Evolutionary conservation across 2,113 vertebrate genomes (phyloP).

Genomic region (Rhea pennata): DNA sequence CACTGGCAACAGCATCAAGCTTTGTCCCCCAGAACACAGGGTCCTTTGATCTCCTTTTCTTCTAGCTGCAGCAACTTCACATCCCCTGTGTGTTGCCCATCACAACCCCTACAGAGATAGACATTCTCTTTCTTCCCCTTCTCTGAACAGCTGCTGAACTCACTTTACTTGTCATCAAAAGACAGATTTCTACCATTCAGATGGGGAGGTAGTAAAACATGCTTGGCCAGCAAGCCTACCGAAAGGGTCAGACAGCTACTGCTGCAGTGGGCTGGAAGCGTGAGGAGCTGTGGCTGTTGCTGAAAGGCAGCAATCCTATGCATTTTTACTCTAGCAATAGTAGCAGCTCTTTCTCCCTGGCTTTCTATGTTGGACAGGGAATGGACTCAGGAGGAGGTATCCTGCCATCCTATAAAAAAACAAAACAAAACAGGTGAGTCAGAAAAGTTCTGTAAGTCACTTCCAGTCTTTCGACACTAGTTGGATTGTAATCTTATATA

Average conservation of each 20-base stretch:
- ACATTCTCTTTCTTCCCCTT: neutral
- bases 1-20: neutral
- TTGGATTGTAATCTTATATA: neutral
- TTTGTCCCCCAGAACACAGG: neutral
- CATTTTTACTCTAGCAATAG: neutral
- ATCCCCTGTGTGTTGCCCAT: neutral
- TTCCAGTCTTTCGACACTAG: neutral
- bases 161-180: neutral
- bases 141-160: neutral
- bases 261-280: neutral
- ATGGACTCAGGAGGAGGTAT: neutral
- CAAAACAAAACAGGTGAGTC: neutral
- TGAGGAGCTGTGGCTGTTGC: neutral
- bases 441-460: neutral
- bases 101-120: neutral
- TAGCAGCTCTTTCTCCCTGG: neutral
- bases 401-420: neutral
- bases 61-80: neutral
- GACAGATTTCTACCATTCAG: neutral
- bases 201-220: neutral
- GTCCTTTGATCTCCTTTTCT: neutral
- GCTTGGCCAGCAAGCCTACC: neutral
- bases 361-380: neutral
- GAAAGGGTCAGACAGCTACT: neutral
- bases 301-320: neutral